Percentiles rank a stretch among this genome's conserved stretches.
These are phyloP conservation scores for Acrocyrtus sp. DNA, from an alignment of 2,888 invertebrate species.

Conservation along the genomic window DNA sequence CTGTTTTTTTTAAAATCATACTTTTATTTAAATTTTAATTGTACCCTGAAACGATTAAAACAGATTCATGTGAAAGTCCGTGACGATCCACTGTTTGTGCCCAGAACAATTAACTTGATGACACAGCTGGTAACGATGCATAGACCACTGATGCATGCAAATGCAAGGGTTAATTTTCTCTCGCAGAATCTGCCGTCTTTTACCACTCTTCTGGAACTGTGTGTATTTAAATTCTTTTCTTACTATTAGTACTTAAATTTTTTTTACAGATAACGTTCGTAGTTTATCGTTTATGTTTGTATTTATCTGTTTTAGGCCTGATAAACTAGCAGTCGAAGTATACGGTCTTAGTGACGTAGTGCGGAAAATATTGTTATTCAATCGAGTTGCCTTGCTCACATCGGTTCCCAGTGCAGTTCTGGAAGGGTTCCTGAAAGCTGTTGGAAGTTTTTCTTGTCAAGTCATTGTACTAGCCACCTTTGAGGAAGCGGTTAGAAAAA, in stretches of 20 bases:
- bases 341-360: conserved; percentile 76
- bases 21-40: too few species aligned
- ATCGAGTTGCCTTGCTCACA: conserved; percentile 69
- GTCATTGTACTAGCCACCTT: conserved; percentile 75
- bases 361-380: conserved; percentile 73
- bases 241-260: not conserved
- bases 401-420: conserved; percentile 68
- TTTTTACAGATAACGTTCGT: not conserved
- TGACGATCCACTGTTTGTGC: conserved; percentile 77
- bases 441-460: conserved; percentile 73
- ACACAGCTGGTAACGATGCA: conserved; percentile 80
- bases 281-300: not conserved
- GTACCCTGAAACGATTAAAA: too few species aligned
- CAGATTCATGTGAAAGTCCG: conserved; percentile 83
- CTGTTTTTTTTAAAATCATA: too few species aligned
- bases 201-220: conserved; percentile 58
- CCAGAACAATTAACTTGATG: conserved; percentile 83
- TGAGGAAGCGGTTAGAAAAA: conserved; percentile 73
- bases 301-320: conserved; percentile 38
- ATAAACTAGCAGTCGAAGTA: conserved; percentile 69
- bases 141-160: conserved; percentile 70
- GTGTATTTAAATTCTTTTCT: conserved; percentile 28
- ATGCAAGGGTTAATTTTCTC: conserved; percentile 71
- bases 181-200: conserved; percentile 64
- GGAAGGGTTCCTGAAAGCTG: conserved; percentile 72